Evolutionary conservation across 2,888 invertebrate species (phyloP).

Genomic region (Portevinia maculata): DNA sequence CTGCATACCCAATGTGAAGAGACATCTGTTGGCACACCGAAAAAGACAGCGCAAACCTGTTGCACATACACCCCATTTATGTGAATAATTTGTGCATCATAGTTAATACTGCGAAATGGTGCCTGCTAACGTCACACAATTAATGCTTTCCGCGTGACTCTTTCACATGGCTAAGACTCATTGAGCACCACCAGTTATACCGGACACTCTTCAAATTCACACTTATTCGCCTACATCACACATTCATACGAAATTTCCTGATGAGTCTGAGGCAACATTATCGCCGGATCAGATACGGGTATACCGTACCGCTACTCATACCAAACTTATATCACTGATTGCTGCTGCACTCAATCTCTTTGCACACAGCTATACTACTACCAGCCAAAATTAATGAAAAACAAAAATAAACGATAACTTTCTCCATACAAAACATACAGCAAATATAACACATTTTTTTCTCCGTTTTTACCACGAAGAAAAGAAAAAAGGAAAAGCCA

Average conservation of each 20-base stretch:
- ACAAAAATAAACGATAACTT: conserved; percentile 70
- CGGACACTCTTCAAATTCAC: conserved; percentile 60
- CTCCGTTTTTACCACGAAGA: conserved; percentile 7
- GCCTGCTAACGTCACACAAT: conserved; percentile 56
- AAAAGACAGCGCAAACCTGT: conserved; percentile 24
- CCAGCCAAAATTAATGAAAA: conserved; percentile 46
- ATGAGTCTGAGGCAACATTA: conserved; percentile 33
- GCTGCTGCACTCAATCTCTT: conserved; percentile 19
- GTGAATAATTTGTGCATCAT: conserved; percentile 7
- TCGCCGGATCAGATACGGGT: conserved; percentile 32
- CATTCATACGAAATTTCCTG: conserved; percentile 1
- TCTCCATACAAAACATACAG: conserved; percentile 55
- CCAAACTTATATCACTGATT: conserved; percentile 34
- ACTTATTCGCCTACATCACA: conserved; percentile 25
- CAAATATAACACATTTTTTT: conserved; percentile 13
- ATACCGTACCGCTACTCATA: conserved; percentile 7
- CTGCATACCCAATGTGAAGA: conserved; percentile 1
- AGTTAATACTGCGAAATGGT: conserved; percentile 1
- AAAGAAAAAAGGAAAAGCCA: conserved; percentile 61
- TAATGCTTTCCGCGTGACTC: conserved; percentile 78
- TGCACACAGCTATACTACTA: conserved; percentile 15
- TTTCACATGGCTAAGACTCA: conserved; percentile 77
- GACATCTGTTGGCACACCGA: conserved; percentile 13
- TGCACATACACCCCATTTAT: no score
- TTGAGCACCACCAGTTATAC: conserved; percentile 54